phyloP scores from a whole-genome alignment of 2,888 invertebrate genomes.

The Xanthia icteritia region DNA sequence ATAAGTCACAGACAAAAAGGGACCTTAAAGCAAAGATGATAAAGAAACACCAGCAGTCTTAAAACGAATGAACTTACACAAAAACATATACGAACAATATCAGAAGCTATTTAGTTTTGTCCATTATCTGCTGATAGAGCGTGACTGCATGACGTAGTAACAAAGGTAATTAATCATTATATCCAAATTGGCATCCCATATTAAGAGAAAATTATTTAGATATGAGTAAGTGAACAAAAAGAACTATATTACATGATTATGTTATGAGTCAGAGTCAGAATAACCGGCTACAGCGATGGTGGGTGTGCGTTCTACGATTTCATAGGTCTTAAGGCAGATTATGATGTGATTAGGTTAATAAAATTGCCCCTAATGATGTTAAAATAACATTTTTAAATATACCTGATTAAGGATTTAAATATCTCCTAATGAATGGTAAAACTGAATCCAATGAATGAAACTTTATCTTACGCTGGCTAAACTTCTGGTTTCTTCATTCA shows the following conservation, averaged over 20 bases:
- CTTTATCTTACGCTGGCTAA: not conserved
- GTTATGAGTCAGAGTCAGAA: slow-evolving; percentile 40
- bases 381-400: not conserved
- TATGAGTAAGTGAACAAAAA: slow-evolving; percentile 37
- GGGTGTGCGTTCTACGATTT: slow-evolving; percentile 29
- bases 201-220: slow-evolving; percentile 37
- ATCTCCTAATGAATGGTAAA: not conserved
- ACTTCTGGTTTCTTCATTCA: not conserved
- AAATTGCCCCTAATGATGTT: not conserved
- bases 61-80: not conserved
- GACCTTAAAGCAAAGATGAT: not conserved
- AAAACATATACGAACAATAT: not conserved
- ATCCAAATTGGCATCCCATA: slow-evolving; percentile 5
- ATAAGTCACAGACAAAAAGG: not conserved
- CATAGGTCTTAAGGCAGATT: slow-evolving; percentile 8
- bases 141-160: slow-evolving; percentile 10
- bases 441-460: not conserved
- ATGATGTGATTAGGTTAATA: not conserved
- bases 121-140: not conserved
- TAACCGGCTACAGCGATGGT: slow-evolving; percentile 38
- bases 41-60: not conserved
- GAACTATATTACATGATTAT: slow-evolving; percentile 22
- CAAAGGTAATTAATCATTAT: slow-evolving; percentile 32
- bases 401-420: not conserved
- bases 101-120: slow-evolving; percentile 6